phyloP scores from a whole-genome alignment of 2,797 vertebrate genomes.

The Linurgus olivaceus region DNA sequence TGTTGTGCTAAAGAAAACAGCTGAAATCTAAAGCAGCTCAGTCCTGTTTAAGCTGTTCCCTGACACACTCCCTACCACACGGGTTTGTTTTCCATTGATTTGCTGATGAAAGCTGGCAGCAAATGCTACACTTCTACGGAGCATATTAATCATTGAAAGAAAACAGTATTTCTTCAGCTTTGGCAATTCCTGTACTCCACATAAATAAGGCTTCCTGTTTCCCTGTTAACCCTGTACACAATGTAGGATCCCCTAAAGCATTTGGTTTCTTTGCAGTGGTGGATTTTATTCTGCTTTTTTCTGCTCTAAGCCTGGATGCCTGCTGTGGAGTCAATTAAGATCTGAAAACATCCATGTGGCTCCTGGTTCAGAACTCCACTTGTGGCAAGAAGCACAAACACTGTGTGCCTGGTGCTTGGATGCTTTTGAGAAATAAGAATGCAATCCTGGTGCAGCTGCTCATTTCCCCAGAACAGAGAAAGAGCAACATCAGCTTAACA shows the following conservation, averaged over 20 bases:
- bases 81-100: slow-evolving; percentile 73
- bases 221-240: slow-evolving; percentile 6
- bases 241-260: neutral
- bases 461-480: neutral
- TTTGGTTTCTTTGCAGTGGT: neutral
- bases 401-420: neutral
- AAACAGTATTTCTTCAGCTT: slow-evolving; percentile 53
- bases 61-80: slow-evolving; percentile 69
- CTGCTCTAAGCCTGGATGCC: neutral
- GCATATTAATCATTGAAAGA: slow-evolving; percentile 62
- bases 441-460: neutral
- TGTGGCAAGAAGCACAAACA: neutral
- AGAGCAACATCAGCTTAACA: neutral
- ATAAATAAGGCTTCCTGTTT: slow-evolving; percentile 17
- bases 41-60: slow-evolving; percentile 78
- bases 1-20: slow-evolving; percentile 73
- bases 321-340: neutral
- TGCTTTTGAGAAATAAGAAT: neutral
- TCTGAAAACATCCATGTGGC: neutral
- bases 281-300: neutral
- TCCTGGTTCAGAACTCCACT: neutral
- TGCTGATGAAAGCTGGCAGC: slow-evolving; percentile 75
- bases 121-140: slow-evolving; percentile 44
- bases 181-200: slow-evolving; percentile 24
- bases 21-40: slow-evolving; percentile 71